Base-by-base conservation (phyloP, 92 coral and sea anemone genomes). In the Epizoanthus rinbou region DNA sequence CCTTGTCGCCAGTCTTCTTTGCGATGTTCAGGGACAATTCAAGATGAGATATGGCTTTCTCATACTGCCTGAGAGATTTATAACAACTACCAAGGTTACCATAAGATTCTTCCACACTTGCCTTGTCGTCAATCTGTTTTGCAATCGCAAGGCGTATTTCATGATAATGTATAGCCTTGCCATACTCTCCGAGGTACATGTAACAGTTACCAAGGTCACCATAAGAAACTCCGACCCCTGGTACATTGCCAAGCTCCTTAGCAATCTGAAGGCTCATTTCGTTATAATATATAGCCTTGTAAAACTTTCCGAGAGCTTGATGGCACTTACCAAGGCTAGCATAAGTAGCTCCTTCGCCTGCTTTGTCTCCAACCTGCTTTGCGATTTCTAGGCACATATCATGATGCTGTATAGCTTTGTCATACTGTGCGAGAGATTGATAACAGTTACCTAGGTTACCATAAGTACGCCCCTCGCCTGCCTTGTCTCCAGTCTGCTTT, bases 1-100 rank as follows among this genome's bases (percentile, higher is more conserved):
- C 69, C 6, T 64, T 64, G 69, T 64, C 69, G 8, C 69, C 69
- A 64, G 17, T 64, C 69, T 24, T 17, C 39, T 64, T 64, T 64
- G 69, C 69, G 4, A 64, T 64, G 13, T 64, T 64, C 39, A 22
- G 37, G 37, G 16, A 4, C 69, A 22, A 22, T 64, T 64, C 69
- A 64, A 22, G 37, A 64, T 64, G 17, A 8, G 14, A 22, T 64
- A 23, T 24, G 1, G 69, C 69, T 3, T 64, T 64, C 3, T 64
- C 69, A 19, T 64, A 23, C 35, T 64, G 69, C 8, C 37, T 0
- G 41, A 9, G 37, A 64, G 53, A 47, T 4, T 23, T 5, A 9
- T 23, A 24, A 64, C 69, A 64, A 15, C 31, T 22, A 24, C 39
- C 69, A 6, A 64, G 69, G 17, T 23, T 23, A 10, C 69, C 16